Evolutionary conservation across 2,888 invertebrate species (phyloP).

Genomic region (Nebria brevicollis): DNA sequence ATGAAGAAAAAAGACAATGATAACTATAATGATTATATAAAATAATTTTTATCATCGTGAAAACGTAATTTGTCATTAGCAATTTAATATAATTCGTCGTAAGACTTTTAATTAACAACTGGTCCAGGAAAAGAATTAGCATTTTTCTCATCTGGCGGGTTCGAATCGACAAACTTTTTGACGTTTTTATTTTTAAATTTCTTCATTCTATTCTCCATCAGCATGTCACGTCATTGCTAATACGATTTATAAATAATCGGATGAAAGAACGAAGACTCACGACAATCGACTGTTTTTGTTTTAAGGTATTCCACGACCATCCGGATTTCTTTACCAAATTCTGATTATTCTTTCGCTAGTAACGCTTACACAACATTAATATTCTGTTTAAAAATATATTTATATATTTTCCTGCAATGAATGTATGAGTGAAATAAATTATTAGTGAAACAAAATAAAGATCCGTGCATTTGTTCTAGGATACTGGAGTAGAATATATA

Average conservation of each 20-base stretch:
- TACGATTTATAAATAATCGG: background rate
- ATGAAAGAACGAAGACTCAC: background rate
- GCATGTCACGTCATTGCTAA: background rate
- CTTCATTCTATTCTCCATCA: background rate
- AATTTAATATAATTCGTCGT: background rate
- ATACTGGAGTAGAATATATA: slow-evolving; percentile 17
- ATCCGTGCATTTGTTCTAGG: background rate
- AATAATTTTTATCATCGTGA: background rate
- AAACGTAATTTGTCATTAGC: background rate
- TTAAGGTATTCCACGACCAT: background rate
- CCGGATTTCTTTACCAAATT: too few species aligned
- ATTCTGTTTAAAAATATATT: too few species aligned
- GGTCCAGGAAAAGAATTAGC: background rate
- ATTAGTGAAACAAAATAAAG: too few species aligned
- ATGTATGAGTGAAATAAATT: too few species aligned
- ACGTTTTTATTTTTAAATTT: background rate
- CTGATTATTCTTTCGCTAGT: too few species aligned
- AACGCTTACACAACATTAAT: too few species aligned
- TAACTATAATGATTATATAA: background rate
- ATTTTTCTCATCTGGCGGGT: background rate
- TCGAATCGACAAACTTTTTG: background rate
- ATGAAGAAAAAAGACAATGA: background rate
- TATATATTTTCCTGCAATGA: too few species aligned
- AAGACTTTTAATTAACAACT: background rate
- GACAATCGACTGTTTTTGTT: background rate